Conservation (phyloP, 2,113 vertebrate species). For the Cyprinus carpio region DNA sequence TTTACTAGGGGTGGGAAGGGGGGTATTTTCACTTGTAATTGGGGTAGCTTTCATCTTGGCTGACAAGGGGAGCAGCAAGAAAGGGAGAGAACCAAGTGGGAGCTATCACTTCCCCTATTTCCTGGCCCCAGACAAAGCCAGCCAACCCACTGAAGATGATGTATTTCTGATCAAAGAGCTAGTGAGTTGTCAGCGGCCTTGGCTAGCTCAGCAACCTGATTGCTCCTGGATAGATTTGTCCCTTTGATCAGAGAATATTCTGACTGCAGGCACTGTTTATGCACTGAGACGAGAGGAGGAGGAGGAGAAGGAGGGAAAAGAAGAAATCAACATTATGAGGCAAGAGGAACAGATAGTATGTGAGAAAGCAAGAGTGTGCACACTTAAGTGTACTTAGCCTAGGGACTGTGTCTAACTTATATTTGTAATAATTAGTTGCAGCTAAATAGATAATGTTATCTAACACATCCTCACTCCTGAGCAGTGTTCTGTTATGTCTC, state of each 20-base stretch:
- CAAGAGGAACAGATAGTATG: constrained; percentile 38
- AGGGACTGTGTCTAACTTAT: constrained; percentile 52
- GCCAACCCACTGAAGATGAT: constrained; percentile 82
- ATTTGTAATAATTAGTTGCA: constrained; percentile 77
- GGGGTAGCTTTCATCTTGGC: constrained; percentile 87
- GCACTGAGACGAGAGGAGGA: constrained; percentile 63
- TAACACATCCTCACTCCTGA: constrained; percentile 55
- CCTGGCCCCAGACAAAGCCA: constrained; percentile 87
- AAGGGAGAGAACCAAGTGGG: constrained; percentile 81
- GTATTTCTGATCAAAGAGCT: constrained; percentile 89
- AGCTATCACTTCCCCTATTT: constrained; percentile 85
- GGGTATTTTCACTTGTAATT: constrained; percentile 85
- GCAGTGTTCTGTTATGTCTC: constrained; percentile 60
- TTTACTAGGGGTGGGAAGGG: constrained; percentile 63
- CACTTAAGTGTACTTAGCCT: constrained; percentile 29
- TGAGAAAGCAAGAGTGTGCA: constrained; percentile 57
- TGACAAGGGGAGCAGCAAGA: constrained; percentile 77
- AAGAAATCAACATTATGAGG: constrained; percentile 63
- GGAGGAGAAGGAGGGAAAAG: constrained; percentile 20
- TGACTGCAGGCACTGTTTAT: constrained; percentile 77
- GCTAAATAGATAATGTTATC: constrained; percentile 72
- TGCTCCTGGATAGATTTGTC: constrained; percentile 77
- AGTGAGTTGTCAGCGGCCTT: constrained; percentile 78
- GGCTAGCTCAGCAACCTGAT: constrained; percentile 77
- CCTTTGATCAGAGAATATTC: constrained; percentile 85